A percentile compares a stretch with the other conserved stretches of the same genome.
phyloP scores from a whole-genome alignment of 2,113 vertebrate species.

The Mionectes macconnelli region DNA sequence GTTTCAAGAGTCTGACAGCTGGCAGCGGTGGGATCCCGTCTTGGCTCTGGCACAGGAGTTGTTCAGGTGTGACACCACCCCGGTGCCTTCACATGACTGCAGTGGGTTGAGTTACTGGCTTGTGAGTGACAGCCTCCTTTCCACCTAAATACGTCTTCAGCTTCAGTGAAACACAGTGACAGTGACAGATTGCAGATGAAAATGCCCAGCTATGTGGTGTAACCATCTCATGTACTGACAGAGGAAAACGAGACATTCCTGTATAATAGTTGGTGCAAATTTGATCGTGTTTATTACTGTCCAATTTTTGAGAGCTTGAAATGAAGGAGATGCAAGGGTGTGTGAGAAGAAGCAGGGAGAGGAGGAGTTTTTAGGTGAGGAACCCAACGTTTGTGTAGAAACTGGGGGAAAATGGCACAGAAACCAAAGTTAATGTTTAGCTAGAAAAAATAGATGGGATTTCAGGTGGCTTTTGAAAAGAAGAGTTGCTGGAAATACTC shows the following conservation, averaged over 20 bases:
- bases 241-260: not conserved
- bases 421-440: not conserved
- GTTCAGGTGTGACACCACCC: not conserved
- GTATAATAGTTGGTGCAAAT: not conserved
- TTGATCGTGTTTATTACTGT: not conserved
- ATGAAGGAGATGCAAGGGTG: not conserved
- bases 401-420: not conserved
- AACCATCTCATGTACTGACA: not conserved
- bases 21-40: not conserved
- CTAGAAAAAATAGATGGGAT: not conserved
- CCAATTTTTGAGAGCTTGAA: not conserved
- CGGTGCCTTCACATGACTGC: not conserved
- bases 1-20: not conserved
- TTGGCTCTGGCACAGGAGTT: not conserved
- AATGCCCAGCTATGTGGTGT: not conserved
- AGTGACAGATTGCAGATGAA: not conserved
- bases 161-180: not conserved
- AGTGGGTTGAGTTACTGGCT: not conserved
- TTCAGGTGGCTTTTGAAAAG: not conserved
- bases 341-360: not conserved
- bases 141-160: not conserved
- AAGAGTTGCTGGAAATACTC: not conserved
- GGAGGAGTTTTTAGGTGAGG: not conserved
- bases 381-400: not conserved
- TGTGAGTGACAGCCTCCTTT: not conserved